phyloP scores from a whole-genome alignment of 2,113 vertebrate genomes.

The Desmodus rotundus region DNA sequence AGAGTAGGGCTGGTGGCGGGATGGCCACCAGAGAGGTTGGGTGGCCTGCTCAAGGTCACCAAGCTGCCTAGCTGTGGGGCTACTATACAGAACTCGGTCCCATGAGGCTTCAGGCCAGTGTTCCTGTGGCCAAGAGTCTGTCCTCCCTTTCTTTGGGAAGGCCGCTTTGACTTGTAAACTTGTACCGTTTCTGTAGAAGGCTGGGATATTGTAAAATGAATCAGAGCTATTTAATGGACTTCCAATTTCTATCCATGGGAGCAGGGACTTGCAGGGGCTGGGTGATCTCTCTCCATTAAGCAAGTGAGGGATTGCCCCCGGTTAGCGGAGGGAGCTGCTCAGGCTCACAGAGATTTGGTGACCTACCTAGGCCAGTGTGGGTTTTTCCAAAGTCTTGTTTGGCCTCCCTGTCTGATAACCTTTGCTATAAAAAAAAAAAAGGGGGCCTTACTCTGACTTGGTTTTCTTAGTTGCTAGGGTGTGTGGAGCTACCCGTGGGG shows the following conservation, averaged over 20 bases:
- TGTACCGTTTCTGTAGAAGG: background rate
- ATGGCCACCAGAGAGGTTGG: background rate
- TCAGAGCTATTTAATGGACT: background rate
- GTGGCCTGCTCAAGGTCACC: background rate
- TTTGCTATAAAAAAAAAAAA: constrained; percentile 18
- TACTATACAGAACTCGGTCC: background rate
- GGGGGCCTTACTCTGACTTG: background rate
- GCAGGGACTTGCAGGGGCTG: background rate
- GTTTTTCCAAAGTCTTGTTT: constrained; percentile 45
- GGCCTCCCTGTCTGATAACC: background rate
- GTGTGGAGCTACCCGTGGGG: background rate
- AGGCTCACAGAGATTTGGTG: background rate
- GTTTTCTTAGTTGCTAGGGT: background rate
- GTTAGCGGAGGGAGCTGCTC: background rate
- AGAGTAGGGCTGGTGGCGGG: background rate
- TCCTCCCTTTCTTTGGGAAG: background rate
- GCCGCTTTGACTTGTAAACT: background rate
- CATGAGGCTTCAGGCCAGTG: background rate
- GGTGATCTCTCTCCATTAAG: background rate
- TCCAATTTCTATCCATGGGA: background rate
- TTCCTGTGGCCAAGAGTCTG: background rate
- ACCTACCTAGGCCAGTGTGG: background rate
- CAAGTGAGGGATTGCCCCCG: background rate
- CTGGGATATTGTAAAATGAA: background rate
- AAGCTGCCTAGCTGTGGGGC: background rate